Conservation (phyloP, 2,888 invertebrate species). For the Thyatira batis region DNA sequence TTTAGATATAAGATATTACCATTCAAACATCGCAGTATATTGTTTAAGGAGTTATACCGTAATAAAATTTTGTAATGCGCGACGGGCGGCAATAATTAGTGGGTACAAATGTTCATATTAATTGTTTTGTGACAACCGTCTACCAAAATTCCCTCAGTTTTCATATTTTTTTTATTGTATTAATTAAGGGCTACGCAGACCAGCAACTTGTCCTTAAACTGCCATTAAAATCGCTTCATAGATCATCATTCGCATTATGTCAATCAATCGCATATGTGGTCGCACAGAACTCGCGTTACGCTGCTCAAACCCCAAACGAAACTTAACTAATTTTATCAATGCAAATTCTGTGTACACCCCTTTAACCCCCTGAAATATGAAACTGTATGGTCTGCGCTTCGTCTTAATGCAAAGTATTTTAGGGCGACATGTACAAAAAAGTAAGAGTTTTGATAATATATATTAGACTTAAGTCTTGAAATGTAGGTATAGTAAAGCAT, state of each 20-base stretch:
- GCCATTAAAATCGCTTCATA: too few relatives aligned
- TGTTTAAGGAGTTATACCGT: neutral
- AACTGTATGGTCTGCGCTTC: neutral
- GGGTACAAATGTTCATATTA: neutral
- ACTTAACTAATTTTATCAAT: too few relatives aligned
- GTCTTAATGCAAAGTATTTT: too few relatives aligned
- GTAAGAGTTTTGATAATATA: too few relatives aligned
- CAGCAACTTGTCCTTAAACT: neutral
- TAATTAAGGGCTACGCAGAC: neutral
- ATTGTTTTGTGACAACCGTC: neutral
- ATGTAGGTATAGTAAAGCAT: conserved; percentile 5
- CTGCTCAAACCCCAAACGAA: too few relatives aligned
- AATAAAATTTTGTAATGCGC: neutral
- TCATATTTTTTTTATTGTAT: neutral
- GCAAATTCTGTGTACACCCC: too few relatives aligned
- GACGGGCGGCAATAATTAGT: neutral
- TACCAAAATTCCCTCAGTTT: neutral
- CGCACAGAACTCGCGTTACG: too few relatives aligned
- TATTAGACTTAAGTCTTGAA: neutral
- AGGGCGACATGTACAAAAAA: too few relatives aligned
- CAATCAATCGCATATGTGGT: too few relatives aligned
- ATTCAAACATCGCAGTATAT: neutral
- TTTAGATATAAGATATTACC: neutral
- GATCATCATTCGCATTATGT: too few relatives aligned
- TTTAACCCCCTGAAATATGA: too few relatives aligned